These are phyloP conservation scores for Dryobates pubescens DNA, from an alignment of 2,797 vertebrate species.

Conservation along the genomic window DNA sequence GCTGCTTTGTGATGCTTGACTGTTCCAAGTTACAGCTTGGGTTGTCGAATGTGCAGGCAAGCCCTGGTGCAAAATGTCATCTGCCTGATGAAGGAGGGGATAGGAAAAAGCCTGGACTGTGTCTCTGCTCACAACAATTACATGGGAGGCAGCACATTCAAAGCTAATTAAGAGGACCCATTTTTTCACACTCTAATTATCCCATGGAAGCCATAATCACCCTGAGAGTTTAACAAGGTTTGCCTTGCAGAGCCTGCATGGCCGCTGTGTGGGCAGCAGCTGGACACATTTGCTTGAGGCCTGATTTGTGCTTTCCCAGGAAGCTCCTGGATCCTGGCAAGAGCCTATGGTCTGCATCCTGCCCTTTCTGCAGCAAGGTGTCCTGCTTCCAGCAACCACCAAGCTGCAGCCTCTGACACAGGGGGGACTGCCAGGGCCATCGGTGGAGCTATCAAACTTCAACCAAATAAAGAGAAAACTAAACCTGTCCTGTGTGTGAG, in stretches of 20 bases:
- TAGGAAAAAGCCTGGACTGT: background rate
- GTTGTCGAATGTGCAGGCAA: background rate
- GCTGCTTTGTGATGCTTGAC: background rate
- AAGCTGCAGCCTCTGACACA: background rate
- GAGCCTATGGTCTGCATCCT: background rate
- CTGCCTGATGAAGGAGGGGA: background rate
- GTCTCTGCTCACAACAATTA: background rate
- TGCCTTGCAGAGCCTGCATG: background rate
- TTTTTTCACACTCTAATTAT: slow-evolving; percentile 11
- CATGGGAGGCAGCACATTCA: background rate
- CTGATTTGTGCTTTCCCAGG: background rate
- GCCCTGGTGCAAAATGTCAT: accelerated
- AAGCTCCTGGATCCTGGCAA: background rate
- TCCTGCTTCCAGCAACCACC: background rate
- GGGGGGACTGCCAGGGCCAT: background rate
- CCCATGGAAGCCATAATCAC: background rate
- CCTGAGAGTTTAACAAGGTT: background rate
- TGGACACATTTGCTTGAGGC: background rate
- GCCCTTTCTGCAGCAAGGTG: accelerated
- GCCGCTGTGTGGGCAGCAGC: background rate
- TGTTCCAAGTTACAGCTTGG: background rate
- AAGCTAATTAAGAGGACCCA: background rate
- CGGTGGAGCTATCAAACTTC: accelerated
- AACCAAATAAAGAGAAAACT: background rate
- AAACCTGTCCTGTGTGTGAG: background rate